These are phyloP conservation scores for Platycheirus rosarum DNA, from an alignment of 2,888 invertebrate genomes.

Conservation along the genomic window DNA sequence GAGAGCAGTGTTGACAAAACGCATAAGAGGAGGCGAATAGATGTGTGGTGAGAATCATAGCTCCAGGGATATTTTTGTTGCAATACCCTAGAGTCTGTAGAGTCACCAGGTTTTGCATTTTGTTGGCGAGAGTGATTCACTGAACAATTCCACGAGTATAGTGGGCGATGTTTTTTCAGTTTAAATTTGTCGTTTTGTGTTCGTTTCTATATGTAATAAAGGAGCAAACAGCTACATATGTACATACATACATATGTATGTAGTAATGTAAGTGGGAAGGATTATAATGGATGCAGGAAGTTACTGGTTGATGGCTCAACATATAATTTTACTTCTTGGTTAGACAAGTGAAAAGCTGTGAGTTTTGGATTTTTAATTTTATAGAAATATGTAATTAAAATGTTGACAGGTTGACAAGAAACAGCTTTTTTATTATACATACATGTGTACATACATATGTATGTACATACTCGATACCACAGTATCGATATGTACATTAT, in stretches of 20 bases:
- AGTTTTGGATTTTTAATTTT: too few relatives aligned
- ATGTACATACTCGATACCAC: too few relatives aligned
- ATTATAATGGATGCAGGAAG: slow-evolving; percentile 64
- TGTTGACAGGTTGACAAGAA: too few relatives aligned
- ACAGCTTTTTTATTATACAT: too few relatives aligned
- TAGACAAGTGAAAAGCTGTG: too few relatives aligned
- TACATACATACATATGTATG: too few relatives aligned
- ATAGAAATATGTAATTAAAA: too few relatives aligned
- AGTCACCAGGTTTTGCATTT: slow-evolving; percentile 20
- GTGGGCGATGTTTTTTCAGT: slow-evolving; percentile 35
- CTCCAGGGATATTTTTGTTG: slow-evolving; percentile 35
- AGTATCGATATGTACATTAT: too few relatives aligned
- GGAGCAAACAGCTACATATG: too few relatives aligned
- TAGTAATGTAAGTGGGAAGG: slow-evolving; percentile 59
- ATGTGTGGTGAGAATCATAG: slow-evolving; percentile 37
- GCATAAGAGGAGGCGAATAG: not conserved
- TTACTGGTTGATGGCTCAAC: slow-evolving; percentile 25
- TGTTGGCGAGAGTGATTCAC: slow-evolving; percentile 25
- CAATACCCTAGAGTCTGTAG: slow-evolving; percentile 23
- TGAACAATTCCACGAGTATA: slow-evolving; percentile 48
- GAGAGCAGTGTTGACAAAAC: slow-evolving; percentile 48
- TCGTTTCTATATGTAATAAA: slow-evolving; percentile 57
- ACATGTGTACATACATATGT: too few relatives aligned
- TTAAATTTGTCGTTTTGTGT: slow-evolving; percentile 17
- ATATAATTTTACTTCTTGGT: slow-evolving; percentile 37